phyloP scores from a whole-genome alignment of 2,113 vertebrate species.

The Panthera uncia region DNA sequence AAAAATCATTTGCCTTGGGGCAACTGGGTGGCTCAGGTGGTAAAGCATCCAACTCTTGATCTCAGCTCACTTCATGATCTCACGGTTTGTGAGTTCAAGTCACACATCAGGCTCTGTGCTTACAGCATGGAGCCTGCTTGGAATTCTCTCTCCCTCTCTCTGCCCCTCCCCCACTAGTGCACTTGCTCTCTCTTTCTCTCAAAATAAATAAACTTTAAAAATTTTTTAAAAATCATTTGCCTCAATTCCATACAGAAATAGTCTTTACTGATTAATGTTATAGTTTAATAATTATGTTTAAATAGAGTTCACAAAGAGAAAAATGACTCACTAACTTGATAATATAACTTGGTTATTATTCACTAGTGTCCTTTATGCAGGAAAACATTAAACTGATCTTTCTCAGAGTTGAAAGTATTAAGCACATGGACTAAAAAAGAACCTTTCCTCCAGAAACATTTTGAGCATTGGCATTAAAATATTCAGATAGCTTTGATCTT shows the following conservation, averaged over 20 bases:
- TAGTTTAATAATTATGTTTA: constrained; percentile 38
- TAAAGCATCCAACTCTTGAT: too few species aligned
- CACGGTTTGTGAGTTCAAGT: too few species aligned
- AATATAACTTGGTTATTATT: constrained; percentile 35
- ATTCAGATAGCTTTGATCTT: neutral
- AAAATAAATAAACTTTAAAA: too few species aligned
- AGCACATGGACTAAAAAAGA: neutral
- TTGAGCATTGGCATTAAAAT: neutral
- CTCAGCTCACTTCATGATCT: too few species aligned
- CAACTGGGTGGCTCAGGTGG: too few species aligned
- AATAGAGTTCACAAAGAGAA: constrained; percentile 7
- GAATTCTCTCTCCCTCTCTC: too few species aligned
- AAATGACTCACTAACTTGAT: constrained; percentile 19
- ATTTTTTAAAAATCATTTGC: neutral
- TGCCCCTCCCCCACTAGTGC: too few species aligned
- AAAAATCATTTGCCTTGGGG: too few species aligned
- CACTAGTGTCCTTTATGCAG: neutral
- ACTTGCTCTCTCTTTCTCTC: too few species aligned
- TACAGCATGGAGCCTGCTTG: too few species aligned
- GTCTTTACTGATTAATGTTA: constrained; percentile 3
- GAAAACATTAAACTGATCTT: constrained; percentile 13
- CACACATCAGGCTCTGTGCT: too few species aligned
- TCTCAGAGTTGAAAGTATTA: neutral
- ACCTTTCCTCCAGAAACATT: neutral
- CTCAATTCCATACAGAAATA: neutral